Evolutionary conservation across 2,888 invertebrate species (phyloP), one percentile per base, ranked within the genome.

Genomic region (Parnassius orleans): DNA sequence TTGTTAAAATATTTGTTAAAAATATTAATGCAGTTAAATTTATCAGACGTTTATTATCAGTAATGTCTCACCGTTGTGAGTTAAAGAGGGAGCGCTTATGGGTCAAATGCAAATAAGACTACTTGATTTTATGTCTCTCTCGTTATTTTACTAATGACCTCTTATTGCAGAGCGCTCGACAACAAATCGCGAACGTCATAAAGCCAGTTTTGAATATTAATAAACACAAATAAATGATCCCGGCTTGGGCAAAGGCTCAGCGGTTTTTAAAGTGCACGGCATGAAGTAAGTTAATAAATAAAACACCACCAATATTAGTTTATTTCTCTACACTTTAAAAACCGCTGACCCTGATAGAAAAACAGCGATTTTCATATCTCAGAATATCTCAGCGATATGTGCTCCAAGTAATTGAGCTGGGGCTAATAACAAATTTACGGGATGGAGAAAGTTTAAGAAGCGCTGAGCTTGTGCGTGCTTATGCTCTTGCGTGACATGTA

Each of bases 31-130:
- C 51, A 58, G 46, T 44, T 46, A 53, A 33, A 10, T 46, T 52
- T 52, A 58, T 58, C 52, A 14, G 14, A 58, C 44, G 51, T 46
- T 52, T 53, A 52, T 19, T 52, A 58, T 58, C 52, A 53, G 24
- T 52, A 44, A 19, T 24, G 41, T 33, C 41, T 43, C 57, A 24
- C 24, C 52, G 33, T 44, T 43, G 15, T n/a, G 15, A 50, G 57
- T 42, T 51, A 43, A 51, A 19, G 44, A 57, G 43, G 19, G 12
- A 42, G 9, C 15, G 50, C 79, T 86, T 83, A 79, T 81, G 80
- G 87, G 87, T 87, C 86, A 87, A 83, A 87, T 89, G 86, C 81
- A 87, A 88, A 87, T 88, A 83, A 76, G 80, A 81, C 81, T 82
- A 78, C 82, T 81, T 81, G 80, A 84, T 86, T 83, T 87, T 85